Evolutionary conservation across 2,797 vertebrate genomes (phyloP).

Genomic region (Leuciscus waleckii): DNA sequence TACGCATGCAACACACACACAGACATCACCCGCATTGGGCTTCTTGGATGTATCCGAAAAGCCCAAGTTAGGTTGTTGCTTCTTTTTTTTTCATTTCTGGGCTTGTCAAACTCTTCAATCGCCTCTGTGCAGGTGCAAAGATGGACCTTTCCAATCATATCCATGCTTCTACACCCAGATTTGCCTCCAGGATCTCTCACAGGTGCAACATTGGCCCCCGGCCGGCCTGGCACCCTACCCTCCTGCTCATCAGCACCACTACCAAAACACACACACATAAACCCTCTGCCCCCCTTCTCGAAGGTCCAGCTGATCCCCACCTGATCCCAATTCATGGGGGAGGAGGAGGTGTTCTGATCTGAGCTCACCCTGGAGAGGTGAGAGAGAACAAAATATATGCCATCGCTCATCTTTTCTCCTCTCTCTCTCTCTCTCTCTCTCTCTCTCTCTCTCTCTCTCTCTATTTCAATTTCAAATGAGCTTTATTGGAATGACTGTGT

Average conservation of each 20-base stretch:
- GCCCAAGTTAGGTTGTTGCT: constrained; percentile 20
- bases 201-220: constrained; percentile 63
- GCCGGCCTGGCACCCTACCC: constrained; percentile 58
- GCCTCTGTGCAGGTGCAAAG: constrained; percentile 60
- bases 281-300: constrained; percentile 38
- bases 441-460: neutral
- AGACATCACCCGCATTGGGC: neutral
- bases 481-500: too few species aligned
- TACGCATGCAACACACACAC: constrained; percentile 13
- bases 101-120: constrained; percentile 40
- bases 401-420: constrained; percentile 28
- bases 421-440: neutral
- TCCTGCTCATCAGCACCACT: constrained; percentile 57
- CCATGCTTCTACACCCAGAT: constrained; percentile 64
- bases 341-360: constrained; percentile 49
- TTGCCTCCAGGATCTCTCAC: constrained; percentile 58
- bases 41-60: neutral
- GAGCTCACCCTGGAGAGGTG: constrained; percentile 50
- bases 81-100: constrained; percentile 3
- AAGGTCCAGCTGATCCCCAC: constrained; percentile 62
- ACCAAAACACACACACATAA: constrained; percentile 52
- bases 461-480: neutral
- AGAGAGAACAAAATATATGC: constrained; percentile 54
- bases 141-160: constrained; percentile 69
- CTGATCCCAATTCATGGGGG: constrained; percentile 59